phyloP scores from a whole-genome alignment of 2,797 vertebrate species.

The Leucoraja ocellata region DNA sequence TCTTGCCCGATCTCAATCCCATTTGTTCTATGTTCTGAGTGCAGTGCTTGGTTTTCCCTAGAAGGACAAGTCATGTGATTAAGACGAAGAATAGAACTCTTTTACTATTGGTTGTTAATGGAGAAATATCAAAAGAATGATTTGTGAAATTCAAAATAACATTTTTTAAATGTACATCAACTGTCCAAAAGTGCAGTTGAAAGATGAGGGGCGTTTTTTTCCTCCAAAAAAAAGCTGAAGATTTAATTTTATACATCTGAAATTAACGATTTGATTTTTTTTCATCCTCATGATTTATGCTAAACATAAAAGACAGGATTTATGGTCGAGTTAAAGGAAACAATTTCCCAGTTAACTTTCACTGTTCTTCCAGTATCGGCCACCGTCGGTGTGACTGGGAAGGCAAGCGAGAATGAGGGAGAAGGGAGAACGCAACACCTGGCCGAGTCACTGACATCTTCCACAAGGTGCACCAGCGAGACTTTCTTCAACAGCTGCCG shows the following conservation, averaged over 20 bases:
- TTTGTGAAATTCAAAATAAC: background rate
- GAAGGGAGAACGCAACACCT: no score
- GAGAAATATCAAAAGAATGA: background rate
- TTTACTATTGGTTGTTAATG: background rate
- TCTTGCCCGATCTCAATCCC: background rate
- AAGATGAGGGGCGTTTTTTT: background rate
- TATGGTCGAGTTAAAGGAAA: background rate
- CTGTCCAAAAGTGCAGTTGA: background rate
- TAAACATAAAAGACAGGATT: background rate
- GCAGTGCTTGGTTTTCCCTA: background rate
- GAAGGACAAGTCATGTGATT: background rate
- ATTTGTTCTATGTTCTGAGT: background rate
- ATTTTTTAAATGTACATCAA: background rate
- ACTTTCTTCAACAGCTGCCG: no score
- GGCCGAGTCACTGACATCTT: no score
- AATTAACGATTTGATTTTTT: background rate
- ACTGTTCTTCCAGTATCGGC: background rate
- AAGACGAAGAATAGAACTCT: background rate
- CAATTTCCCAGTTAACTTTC: background rate
- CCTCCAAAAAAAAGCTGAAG: background rate
- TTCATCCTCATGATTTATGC: background rate
- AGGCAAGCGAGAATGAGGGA: no score
- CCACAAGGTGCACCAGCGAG: no score
- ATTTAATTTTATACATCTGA: background rate
- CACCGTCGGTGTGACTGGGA: background rate